phyloP scores from a whole-genome alignment of 2,888 invertebrate genomes.

The Morpho achilles region DNA sequence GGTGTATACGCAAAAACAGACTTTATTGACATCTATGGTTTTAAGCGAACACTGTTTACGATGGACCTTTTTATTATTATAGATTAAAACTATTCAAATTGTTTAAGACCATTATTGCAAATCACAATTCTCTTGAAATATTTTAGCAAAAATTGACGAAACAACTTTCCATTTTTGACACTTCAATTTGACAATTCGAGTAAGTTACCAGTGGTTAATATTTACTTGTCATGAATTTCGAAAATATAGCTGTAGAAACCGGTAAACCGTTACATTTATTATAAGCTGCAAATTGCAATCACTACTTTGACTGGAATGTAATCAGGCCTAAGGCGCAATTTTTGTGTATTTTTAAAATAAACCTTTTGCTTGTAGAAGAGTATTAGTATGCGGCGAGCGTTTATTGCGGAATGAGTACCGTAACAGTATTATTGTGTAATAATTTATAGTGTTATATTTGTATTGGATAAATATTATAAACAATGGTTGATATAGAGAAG shows the following conservation, averaged over 20 bases:
- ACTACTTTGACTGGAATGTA: conserved; percentile 17
- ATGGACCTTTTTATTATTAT: conserved; percentile 8
- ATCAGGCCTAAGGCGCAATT: conserved; percentile 29
- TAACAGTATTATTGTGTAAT: conserved; percentile 20
- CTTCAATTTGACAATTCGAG: background rate
- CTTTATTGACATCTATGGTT: conserved; percentile 57
- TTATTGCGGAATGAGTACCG: conserved; percentile 21
- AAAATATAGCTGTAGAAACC: conserved; percentile 7
- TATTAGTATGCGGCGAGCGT: conserved; percentile 16
- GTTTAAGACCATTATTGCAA: background rate
- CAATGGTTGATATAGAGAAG: conserved; percentile 63
- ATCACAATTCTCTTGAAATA: background rate
- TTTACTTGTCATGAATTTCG: background rate
- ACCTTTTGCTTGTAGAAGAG: conserved; percentile 12
- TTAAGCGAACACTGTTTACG: conserved; percentile 25
- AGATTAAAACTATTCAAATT: conserved; percentile 3
- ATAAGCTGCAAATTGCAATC: background rate
- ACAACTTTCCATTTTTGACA: conserved; percentile 27
- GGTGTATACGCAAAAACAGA: conserved; percentile 58
- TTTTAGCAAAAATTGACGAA: conserved; percentile 15
- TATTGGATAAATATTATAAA: conserved; percentile 23
- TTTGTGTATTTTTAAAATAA: conserved; percentile 32
- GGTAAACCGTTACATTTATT: conserved; percentile 1
- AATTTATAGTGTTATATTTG: conserved; percentile 11
- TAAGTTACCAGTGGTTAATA: conserved; percentile 6